Evolutionary conservation across 2,113 vertebrate genomes (phyloP).

Genomic region (Glareola pratincola): DNA sequence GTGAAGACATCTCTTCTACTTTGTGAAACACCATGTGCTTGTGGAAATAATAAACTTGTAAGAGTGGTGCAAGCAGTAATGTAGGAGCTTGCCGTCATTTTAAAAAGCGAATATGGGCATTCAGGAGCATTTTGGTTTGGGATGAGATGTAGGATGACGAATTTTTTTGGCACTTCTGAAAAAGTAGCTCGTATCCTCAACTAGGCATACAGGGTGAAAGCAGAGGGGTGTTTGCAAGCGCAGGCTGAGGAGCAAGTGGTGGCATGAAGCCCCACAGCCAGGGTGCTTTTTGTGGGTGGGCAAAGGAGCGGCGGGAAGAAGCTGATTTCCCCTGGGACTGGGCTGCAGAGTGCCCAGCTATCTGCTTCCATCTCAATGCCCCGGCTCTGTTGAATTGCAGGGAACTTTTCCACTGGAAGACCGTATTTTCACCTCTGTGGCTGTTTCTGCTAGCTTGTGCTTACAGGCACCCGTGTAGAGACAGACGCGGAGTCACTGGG

Average conservation of each 20-base stretch:
- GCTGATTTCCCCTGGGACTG: neutral
- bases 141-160: neutral
- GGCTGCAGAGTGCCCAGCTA: neutral
- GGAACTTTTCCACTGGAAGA: neutral
- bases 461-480: neutral
- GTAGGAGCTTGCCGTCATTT: neutral
- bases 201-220: neutral
- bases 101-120: neutral
- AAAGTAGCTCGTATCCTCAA: neutral
- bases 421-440: neutral
- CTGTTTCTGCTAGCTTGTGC: neutral
- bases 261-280: neutral
- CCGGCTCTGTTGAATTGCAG: neutral
- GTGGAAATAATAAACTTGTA: neutral
- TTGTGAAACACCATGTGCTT: neutral
- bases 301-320: neutral
- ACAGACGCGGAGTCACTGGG: rapidly evolving
- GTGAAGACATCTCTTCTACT: neutral
- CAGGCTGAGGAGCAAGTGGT: neutral
- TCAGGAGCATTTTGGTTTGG: neutral
- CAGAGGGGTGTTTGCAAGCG: neutral
- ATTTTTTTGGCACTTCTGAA: neutral
- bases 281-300: neutral
- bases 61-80: neutral
- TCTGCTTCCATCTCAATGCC: neutral